Evolutionary conservation across 2,888 invertebrate species (phyloP), one percentile per base, ranked within the genome.

Genomic region (Pristionchus arcanus): DNA sequence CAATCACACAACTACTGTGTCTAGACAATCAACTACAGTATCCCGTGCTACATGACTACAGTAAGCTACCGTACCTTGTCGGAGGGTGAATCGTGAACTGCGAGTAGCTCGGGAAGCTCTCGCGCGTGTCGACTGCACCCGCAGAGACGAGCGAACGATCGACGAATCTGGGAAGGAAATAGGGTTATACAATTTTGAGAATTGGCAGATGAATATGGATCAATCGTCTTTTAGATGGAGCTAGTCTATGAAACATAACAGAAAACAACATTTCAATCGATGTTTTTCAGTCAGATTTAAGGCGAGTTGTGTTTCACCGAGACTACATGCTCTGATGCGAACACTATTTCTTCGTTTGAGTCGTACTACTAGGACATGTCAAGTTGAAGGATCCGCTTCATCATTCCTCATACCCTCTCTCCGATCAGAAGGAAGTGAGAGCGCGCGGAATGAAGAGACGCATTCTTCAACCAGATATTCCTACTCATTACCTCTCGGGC

Each of bases 401-500:
- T 42, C 42, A 42, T 5, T 42, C 42, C 42, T 42, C 42, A 42
- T 42, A 42, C 42, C 9, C 42, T 42, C 3, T 5, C 42, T 5
- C 4, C 42, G 42, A 9, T 42, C 42, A 42, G 42, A 3, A 42
- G 42, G 42, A 42, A 9, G 42, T 5, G 42, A 42, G n/a, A n/a
- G n/a, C n/a, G n/a, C 9, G 42, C 42, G 42, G 9, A 42, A 42
- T 42, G 42, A 3, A 42, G 59, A 13, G 25, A 59, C 59, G 59
- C 59, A 59, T 21, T 16, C 59, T 25, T 59, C 59, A 25, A 2
- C 3, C 59, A 3, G 59, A 59, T 59, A 16, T 7, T 13, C 2
- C 59, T 13, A 2, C 25, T 59, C 59, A 13, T 3, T 59, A 25
- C 93, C 92, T 93, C 93, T 25, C 91, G 90, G 37, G 92, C 84